Evolutionary conservation across 2,888 invertebrate genomes (phyloP), one percentile per base, ranked within the genome.

Genomic region (Gandaritis pyraliata): DNA sequence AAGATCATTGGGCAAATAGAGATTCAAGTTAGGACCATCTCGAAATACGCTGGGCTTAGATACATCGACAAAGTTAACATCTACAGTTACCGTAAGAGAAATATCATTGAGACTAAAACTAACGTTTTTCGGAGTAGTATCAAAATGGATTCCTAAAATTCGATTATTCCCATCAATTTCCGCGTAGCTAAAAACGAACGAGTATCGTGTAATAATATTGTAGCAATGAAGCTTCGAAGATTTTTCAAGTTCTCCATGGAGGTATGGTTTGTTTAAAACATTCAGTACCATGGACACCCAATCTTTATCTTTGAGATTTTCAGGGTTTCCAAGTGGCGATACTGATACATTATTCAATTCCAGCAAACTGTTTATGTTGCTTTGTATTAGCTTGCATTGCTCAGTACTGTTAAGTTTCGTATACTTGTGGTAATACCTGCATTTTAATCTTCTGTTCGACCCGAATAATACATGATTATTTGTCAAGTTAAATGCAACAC

Each of bases 1-100:
- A 80, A 96, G 96, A 80, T 96, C 95, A 69, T 93, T 92, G 1
- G 96, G 96, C 57, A 96, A 87, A 79, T 93, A 92, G 61, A 95
- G 92, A 72, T 95, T 93, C 59, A 95, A 88, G 63, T 94, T 93
- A 15, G 96, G 95, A 61, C 94, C 93, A 70, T 85, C 85, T 66
- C 87, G 81, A 23, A 77, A 73, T 29, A 74, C 68, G 46, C 77
- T 77, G 5, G 82, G 81, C 53, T 76, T 83, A 4, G 86, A 86
- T n/a, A 80, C 74, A 62, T 92, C 90, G 16, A 90, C 73, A 48
- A 91, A 93, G 58, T 69, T 81, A 0, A 80, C 75, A 66, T 90
- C 91, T 0, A 88, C 70, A 12, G 87, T 89, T 29, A 91, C 62
- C 2, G 89, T 76, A 2, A 74, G 68, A 12, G 85, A 81, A 30